These are phyloP conservation scores for Stegastes partitus DNA, from an alignment of 2,113 vertebrate species.

Conservation along the genomic window DNA sequence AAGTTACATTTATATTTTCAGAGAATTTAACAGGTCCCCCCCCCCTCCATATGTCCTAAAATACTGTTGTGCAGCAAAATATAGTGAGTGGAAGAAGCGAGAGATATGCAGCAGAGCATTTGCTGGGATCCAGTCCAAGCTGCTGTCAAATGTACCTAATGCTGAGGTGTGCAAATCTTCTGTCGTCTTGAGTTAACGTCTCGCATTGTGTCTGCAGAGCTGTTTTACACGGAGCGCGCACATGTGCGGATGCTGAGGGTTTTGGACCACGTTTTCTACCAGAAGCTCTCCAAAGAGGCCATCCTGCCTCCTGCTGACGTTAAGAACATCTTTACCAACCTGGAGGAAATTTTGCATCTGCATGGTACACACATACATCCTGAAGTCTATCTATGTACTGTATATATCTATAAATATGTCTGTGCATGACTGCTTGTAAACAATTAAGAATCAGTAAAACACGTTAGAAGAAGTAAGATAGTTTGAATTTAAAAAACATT, in stretches of 20 bases:
- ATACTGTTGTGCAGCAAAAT: not conserved
- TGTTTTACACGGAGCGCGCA: constrained; percentile 95
- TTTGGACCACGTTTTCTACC: constrained; percentile 95
- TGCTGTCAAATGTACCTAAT: constrained; percentile 6
- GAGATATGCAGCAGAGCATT: not conserved
- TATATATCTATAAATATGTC: not conserved
- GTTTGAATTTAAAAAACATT: not conserved
- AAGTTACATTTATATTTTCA: constrained; percentile 6
- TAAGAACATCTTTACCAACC: constrained; percentile 94
- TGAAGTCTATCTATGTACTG: not conserved
- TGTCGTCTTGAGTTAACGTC: not conserved
- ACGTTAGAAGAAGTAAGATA: not conserved
- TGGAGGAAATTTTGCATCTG: constrained; percentile 95
- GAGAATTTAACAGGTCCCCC: not conserved
- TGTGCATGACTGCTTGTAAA: not conserved
- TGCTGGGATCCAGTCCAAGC: constrained; percentile 16
- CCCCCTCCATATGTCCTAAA: not conserved
- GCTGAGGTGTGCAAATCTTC: not conserved
- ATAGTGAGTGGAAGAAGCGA: not conserved
- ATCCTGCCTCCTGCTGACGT: constrained; percentile 91
- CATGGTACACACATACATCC: constrained; percentile 84
- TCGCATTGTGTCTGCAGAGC: constrained; percentile 81
- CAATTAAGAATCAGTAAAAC: not conserved
- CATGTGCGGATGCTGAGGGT: constrained; percentile 95
- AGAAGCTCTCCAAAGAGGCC: constrained; percentile 91